phyloP scores from a whole-genome alignment of 1,140 invertebrate genomes.

The Leptopilina boulardi region DNA sequence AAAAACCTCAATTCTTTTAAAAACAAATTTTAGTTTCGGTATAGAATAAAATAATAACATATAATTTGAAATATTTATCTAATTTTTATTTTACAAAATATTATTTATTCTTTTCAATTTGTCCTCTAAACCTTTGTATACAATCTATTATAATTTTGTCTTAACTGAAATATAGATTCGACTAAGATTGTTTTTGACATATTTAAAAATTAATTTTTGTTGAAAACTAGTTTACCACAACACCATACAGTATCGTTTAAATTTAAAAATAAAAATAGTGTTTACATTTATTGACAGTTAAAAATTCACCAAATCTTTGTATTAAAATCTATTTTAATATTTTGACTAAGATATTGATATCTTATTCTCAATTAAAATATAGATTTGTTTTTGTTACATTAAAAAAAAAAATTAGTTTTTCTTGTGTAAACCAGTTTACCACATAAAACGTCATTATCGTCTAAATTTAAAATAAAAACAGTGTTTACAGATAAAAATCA shows the following conservation, averaged over 20 bases:
- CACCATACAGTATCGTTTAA: slow-evolving; percentile 13
- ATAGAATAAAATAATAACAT: background rate
- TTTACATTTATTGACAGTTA: too few species aligned
- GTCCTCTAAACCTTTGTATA: background rate
- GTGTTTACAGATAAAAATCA: slow-evolving; percentile 1
- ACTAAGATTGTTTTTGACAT: background rate
- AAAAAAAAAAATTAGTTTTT: background rate
- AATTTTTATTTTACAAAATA: slow-evolving; percentile 19
- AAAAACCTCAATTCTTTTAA: too few species aligned
- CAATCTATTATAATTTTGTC: slow-evolving; percentile 1
- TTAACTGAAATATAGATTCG: too few species aligned
- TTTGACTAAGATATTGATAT: too few species aligned
- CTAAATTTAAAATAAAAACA: slow-evolving; percentile 11
- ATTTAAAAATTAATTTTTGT: background rate
- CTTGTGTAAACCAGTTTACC: background rate
- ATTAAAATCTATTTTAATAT: too few species aligned
- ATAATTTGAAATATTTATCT: background rate
- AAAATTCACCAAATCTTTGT: too few species aligned
- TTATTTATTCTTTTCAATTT: background rate
- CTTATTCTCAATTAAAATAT: too few species aligned
- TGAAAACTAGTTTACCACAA: background rate
- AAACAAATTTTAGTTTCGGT: background rate
- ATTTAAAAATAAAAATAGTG: slow-evolving; percentile 9
- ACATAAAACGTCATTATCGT: slow-evolving; percentile 3
- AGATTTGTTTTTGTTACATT: too few species aligned